Base-by-base conservation (phyloP, 1,140 invertebrate genomes). In the Heliconius hermathena region DNA sequence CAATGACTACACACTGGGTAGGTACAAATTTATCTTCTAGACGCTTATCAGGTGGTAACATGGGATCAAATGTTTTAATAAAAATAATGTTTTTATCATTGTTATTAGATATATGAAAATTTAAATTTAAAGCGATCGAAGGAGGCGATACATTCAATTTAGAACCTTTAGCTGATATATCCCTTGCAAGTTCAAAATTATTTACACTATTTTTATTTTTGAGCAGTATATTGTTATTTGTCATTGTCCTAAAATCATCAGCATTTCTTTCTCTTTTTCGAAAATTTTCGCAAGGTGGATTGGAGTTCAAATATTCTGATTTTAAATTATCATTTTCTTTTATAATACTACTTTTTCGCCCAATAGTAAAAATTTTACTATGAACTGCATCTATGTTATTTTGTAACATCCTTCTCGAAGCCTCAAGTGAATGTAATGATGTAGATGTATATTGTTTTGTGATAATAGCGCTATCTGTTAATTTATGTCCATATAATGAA, bases 41-140 rank as follows among this genome's bases (percentile, higher is more conserved):
- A 75, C 77, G 66, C 29, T 80, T 81, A 54, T 52, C 22, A 18
- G 73, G 66, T 36, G 79, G 52, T 54, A 71, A 74, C 8, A 36
- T 71, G 11, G 78, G 73, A 60, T 87, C 84, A 60, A 88, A 75
- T 36, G 85, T 86, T 82, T 80, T 84, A 29, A 93, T 46, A 70
- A 83, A 71, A 41, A 74, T 85, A 80, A 87, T 73, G 46, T 87
- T 86, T 73, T 29, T 29, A 26, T 86, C 78, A 26, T 74, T 29
- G 36, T 75, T 70, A 66, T 54, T 41, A 38, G 38, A 66, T 3
- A 36, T 74, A 33, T 73, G 29, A 66, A 84, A 77, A 38, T 71
- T 81, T 74, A 84, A 82, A 79, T 84, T 78, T 46, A 84, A 49
- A 33, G 29, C 18, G 18, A 77, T 29, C 36, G 60, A 77, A 22